phyloP scores from a whole-genome alignment of 2,888 invertebrate genomes.

The Notodonta dromedarius region DNA sequence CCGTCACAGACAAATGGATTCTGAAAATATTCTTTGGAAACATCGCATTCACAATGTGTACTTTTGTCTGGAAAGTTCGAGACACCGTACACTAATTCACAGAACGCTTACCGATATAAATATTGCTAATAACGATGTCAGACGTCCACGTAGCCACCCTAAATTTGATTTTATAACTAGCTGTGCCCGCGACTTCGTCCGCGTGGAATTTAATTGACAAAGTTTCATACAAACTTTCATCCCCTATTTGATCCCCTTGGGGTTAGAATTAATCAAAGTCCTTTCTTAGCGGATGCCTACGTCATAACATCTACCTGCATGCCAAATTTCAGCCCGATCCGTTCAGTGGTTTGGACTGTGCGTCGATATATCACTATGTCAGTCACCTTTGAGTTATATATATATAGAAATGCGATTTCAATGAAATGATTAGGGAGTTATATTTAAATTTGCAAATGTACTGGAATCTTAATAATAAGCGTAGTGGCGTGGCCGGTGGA shows the following conservation, averaged over 20 bases:
- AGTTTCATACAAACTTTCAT: no score
- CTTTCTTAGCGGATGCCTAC: no score
- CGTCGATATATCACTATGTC: no score
- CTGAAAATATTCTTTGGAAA: constrained; percentile 6
- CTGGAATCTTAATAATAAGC: constrained; percentile 33
- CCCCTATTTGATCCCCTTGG: no score
- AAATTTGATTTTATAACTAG: background rate
- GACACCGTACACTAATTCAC: background rate
- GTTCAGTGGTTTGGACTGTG: no score
- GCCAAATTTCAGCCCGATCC: no score
- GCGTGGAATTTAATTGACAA: no score
- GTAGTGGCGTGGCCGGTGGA: constrained; percentile 44
- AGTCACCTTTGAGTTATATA: no score
- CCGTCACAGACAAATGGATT: constrained; percentile 8
- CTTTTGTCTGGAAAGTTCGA: background rate
- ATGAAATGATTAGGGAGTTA: constrained; percentile 19
- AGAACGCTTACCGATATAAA: background rate
- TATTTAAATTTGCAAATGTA: constrained; percentile 29
- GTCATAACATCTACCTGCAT: no score
- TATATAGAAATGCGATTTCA: constrained; percentile 2
- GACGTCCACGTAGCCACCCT: background rate
- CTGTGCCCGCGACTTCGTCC: no score
- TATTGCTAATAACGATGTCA: background rate
- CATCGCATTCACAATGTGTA: background rate
- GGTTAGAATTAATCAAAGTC: no score